Evolutionary conservation across 1,140 invertebrate species (phyloP).

Genomic region (Manduca sexta): DNA sequence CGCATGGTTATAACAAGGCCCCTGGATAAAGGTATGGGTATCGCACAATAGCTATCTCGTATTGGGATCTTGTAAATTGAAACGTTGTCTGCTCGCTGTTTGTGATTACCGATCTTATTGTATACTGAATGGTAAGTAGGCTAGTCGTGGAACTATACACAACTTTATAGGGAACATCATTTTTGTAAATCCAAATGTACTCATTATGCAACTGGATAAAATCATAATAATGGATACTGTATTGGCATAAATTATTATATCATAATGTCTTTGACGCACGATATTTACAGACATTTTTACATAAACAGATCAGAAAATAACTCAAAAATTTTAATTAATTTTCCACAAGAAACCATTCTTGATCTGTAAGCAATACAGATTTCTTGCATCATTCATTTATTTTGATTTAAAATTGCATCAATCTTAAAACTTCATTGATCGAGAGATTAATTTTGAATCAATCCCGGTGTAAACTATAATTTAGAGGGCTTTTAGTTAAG

Average conservation of each 20-base stretch:
- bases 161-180: background rate
- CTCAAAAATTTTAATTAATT: no score
- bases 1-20: constrained; percentile 54
- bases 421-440: constrained; percentile 19
- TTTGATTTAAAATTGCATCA: background rate
- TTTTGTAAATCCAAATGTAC: no score
- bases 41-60: constrained; percentile 47
- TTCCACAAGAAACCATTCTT: no score
- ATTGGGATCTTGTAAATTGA: constrained; percentile 64
- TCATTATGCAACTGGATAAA: background rate
- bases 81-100: constrained; percentile 52
- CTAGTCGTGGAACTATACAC: background rate
- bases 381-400: no score
- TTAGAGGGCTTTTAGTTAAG: constrained; percentile 69
- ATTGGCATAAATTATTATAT: background rate
- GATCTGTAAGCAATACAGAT: no score
- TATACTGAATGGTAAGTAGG: constrained; percentile 12
- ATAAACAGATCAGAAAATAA: no score
- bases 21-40: constrained; percentile 49
- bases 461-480: constrained; percentile 60
- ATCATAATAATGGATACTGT: background rate
- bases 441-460: constrained; percentile 65
- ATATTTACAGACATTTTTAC: no score
- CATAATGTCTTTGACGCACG: no score
- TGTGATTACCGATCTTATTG: constrained; percentile 32